Evolutionary conservation across 2,888 invertebrate genomes (phyloP).

Genomic region (Drymonia ruficornis): DNA sequence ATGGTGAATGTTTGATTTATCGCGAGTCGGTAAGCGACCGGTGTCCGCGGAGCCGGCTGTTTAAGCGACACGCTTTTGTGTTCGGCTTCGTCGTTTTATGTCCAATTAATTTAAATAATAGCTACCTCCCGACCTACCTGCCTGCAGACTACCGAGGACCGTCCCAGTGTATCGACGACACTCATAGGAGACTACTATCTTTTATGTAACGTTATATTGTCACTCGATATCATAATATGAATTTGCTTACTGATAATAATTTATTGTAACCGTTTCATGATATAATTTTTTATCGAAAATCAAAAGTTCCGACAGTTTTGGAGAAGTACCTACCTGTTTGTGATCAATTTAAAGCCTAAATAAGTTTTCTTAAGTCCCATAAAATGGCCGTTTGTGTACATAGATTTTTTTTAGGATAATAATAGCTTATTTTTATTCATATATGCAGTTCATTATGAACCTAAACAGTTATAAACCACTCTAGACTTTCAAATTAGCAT

Average conservation of each 20-base stretch:
- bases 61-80: slow-evolving; percentile 66
- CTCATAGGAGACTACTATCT: slow-evolving; percentile 11
- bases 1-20: slow-evolving; percentile 52
- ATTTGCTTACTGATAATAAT: slow-evolving; percentile 8
- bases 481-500: slow-evolving; percentile 78
- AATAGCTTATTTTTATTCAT: slow-evolving; percentile 47
- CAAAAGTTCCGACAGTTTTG: neutral
- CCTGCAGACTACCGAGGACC: slow-evolving; percentile 62
- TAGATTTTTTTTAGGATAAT: slow-evolving; percentile 19
- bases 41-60: slow-evolving; percentile 49
- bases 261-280: neutral
- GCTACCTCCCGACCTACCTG: slow-evolving; percentile 75
- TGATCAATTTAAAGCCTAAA: slow-evolving; percentile 6
- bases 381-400: slow-evolving; percentile 13
- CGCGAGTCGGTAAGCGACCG: slow-evolving; percentile 37
- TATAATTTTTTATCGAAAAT: neutral
- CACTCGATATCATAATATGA: slow-evolving; percentile 2
- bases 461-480: slow-evolving; percentile 59
- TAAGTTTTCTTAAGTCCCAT: slow-evolving; percentile 22
- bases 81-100: slow-evolving; percentile 72
- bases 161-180: slow-evolving; percentile 35
- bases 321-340: neutral
- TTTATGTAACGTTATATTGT: neutral
- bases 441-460: slow-evolving; percentile 54
- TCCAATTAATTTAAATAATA: slow-evolving; percentile 83